phyloP scores from a whole-genome alignment of 2,888 invertebrate genomes.

The Autographa pulchrina region DNA sequence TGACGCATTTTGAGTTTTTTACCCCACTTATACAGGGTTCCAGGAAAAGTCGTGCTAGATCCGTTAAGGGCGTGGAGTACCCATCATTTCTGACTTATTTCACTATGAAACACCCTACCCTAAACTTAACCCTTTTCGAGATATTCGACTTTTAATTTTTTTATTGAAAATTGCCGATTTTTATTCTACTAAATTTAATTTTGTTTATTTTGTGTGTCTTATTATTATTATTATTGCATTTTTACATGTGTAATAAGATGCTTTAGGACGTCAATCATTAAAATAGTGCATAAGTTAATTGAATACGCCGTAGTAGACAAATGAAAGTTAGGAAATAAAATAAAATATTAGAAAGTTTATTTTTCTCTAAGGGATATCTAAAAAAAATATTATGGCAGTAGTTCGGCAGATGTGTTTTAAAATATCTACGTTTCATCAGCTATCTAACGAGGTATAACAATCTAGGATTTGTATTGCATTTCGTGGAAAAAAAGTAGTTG shows the following conservation, averaged over 20 bases:
- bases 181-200: conserved; percentile 17
- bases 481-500: conserved; percentile 16
- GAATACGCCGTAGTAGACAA: neutral
- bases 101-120: no score
- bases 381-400: conserved; percentile 10
- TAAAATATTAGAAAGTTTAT: conserved; percentile 17
- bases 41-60: no score
- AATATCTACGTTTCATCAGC: conserved; percentile 44
- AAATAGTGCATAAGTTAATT: no score
- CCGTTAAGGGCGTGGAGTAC: no score
- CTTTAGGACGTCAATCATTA: no score
- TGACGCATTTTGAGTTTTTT: no score
- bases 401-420: conserved; percentile 34
- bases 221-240: conserved; percentile 17
- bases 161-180: conserved; percentile 27
- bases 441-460: conserved; percentile 38
- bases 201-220: no score
- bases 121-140: conserved; percentile 29
- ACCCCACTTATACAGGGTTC: no score
- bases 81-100: no score
- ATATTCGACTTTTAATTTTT: conserved; percentile 28
- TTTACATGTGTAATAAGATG: no score
- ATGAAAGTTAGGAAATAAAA: neutral
- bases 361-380: conserved; percentile 32
- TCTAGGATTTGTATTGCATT: conserved; percentile 30